Base-by-base conservation (phyloP, 2,797 vertebrate species). In the Craterocephalus amniculus region DNA sequence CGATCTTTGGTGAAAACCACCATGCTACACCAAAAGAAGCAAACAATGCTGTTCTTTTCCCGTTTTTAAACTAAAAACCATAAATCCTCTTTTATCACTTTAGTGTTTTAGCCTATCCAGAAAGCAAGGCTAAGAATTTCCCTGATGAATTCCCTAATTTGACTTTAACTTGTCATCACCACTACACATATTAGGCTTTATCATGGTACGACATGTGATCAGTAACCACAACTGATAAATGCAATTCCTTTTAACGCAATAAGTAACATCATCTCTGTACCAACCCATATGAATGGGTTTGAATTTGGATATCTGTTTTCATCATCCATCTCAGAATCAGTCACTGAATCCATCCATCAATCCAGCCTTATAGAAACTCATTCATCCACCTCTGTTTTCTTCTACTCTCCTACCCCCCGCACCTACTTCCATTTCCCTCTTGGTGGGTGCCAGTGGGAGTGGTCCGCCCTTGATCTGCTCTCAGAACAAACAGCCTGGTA, bases 401-500 rank as follows among this genome's bases (percentile, higher is more conserved):
- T 76, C 58, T 77, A 59, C 51, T 34, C 40, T 32, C 51, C 45
- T 26, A 43, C 16, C 20, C 65, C 32, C 57, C 9, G 16, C 45
- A 1, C 40, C 8, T 43, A 4, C 16, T 4, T 26, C 12, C 20
- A 16, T 48, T 29, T 32, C 57, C 70, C 70, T 63, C 68, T 66
- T 64, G 72, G 80, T 81, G 81, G 81, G 73, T 79, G 78, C 89
- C 76, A 40, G 76, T 87, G 88, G 92, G 87, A 90, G 87, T 86
- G 81, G 74, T 80, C 83, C 43, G 74, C 80, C 88, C 89, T 94
- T 94, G 92, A 95, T 94, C 90, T 94, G 87, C 89, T 90, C 89
- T 91, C 85, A 80, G 89, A 93, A 93, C 93, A 93, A 92, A 91
- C 89, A 94, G 89, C 80, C 90, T 91, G 90, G 92, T 94, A 94